phyloP scores from a whole-genome alignment of 2,797 vertebrate species.

The Rhinogobio ventralis region DNA sequence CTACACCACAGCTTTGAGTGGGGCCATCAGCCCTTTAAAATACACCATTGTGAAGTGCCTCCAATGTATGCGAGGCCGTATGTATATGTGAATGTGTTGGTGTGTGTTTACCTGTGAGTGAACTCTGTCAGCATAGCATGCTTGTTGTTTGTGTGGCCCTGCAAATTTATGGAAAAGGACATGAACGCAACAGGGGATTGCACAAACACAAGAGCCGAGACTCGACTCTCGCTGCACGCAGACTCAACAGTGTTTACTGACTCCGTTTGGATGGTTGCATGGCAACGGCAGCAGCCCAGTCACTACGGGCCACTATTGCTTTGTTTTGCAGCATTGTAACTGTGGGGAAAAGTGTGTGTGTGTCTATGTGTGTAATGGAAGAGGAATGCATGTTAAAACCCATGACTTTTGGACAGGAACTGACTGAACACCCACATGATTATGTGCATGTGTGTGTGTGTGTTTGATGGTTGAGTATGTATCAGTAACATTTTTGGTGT shows the following conservation, averaged over 20 bases:
- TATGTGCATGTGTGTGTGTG: constrained; percentile 41
- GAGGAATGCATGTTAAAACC: constrained; percentile 57
- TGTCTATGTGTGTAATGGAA: constrained; percentile 34
- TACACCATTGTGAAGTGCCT: constrained; percentile 37
- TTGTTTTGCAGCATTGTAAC: constrained; percentile 50
- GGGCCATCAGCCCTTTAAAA: constrained; percentile 53
- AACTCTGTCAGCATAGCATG: constrained; percentile 39
- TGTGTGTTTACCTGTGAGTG: constrained; percentile 35
- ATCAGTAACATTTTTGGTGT: not conserved
- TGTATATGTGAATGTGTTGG: not conserved
- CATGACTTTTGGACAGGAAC: constrained; percentile 62
- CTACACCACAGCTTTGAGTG: constrained; percentile 42
- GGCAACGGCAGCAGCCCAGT: constrained; percentile 58
- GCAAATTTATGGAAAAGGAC: constrained; percentile 50
- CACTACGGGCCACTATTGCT: constrained; percentile 55
- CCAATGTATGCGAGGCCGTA: not conserved
- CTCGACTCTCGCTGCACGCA: constrained; percentile 35
- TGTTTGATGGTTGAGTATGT: constrained; percentile 10
- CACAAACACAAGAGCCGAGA: constrained; percentile 56
- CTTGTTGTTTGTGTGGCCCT: constrained; percentile 52
- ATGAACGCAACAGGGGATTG: constrained; percentile 58
- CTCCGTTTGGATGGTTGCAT: constrained; percentile 57
- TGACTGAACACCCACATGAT: constrained; percentile 56
- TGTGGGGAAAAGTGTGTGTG: constrained; percentile 51
- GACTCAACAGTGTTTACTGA: constrained; percentile 57